Conservation (phyloP, 2,113 vertebrate species). For the Phyllostomus discolor region DNA sequence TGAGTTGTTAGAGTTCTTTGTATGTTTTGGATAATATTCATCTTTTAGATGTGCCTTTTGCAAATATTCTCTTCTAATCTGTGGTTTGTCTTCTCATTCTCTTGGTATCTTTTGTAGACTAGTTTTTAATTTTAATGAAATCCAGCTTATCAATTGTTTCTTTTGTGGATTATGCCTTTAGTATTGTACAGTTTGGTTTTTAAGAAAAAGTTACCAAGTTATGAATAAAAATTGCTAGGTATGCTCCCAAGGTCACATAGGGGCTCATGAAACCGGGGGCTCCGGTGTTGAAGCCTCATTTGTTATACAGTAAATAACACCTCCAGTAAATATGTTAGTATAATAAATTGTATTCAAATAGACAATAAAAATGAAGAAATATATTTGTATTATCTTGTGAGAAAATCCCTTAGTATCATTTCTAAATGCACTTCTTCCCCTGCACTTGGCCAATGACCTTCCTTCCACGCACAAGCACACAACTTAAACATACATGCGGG, state of each 20-base stretch:
- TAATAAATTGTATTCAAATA: background rate
- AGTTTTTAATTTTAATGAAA: background rate
- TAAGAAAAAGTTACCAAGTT: background rate
- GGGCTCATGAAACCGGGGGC: background rate
- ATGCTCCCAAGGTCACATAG: background rate
- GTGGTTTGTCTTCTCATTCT: background rate
- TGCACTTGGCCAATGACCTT: background rate
- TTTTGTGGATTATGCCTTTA: background rate
- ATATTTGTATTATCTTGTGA: background rate
- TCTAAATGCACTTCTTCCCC: background rate
- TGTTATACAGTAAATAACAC: background rate
- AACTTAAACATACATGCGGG: background rate
- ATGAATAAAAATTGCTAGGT: background rate
- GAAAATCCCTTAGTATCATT: background rate
- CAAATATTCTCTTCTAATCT: background rate
- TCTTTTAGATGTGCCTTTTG: background rate
- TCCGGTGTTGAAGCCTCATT: background rate
- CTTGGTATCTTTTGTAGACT: background rate
- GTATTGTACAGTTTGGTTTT: background rate
- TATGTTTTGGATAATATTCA: background rate
- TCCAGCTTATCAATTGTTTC: background rate
- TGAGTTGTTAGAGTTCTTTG: background rate
- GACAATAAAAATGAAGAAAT: background rate
- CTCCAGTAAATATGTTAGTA: background rate
- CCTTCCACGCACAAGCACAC: background rate